A percentile compares a stretch with the other conserved stretches of the same genome.
phyloP scores from a whole-genome alignment of 2,888 invertebrate genomes.

The Meiosimyza platycephala region DNA sequence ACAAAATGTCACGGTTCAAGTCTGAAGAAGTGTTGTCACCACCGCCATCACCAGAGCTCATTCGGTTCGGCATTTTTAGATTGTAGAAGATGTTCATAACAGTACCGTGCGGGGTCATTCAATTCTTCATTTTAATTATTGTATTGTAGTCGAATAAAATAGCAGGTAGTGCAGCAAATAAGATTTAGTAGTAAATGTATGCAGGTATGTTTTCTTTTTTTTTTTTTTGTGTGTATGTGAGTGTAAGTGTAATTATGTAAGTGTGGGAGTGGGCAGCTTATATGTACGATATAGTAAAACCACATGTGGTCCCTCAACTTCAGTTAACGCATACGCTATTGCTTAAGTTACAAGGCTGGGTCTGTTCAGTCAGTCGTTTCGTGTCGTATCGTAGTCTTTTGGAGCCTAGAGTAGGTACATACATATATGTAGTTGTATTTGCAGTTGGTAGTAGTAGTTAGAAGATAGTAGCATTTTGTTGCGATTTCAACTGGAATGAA shows the following conservation, averaged over 20 bases:
- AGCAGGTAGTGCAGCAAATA: constrained; percentile 17
- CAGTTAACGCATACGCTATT: constrained; percentile 34
- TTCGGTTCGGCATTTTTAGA: background rate
- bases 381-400: background rate
- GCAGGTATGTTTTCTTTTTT: too few species aligned
- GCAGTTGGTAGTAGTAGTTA: constrained; percentile 6
- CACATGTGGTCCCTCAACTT: constrained; percentile 56
- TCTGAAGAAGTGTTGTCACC: constrained; percentile 5
- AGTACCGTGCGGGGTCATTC: too few species aligned
- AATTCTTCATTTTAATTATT: constrained; percentile 8
- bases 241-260: constrained; percentile 1
- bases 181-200: constrained; percentile 14
- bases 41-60: background rate
- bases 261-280: constrained; percentile 5
- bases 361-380: constrained; percentile 17
- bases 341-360: background rate
- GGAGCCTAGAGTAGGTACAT: background rate
- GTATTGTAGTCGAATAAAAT: constrained; percentile 4
- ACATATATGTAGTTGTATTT: background rate
- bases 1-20: constrained; percentile 10
- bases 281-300: constrained; percentile 45
- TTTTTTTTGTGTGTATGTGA: background rate
- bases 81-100: too few species aligned
- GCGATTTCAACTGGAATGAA: constrained; percentile 33
- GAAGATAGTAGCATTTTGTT: constrained; percentile 26